Percentiles rank a stretch among this genome's conserved stretches.
These are phyloP conservation scores for Lycodopsis pacificus DNA, from an alignment of 2,797 vertebrate species.

Conservation along the genomic window DNA sequence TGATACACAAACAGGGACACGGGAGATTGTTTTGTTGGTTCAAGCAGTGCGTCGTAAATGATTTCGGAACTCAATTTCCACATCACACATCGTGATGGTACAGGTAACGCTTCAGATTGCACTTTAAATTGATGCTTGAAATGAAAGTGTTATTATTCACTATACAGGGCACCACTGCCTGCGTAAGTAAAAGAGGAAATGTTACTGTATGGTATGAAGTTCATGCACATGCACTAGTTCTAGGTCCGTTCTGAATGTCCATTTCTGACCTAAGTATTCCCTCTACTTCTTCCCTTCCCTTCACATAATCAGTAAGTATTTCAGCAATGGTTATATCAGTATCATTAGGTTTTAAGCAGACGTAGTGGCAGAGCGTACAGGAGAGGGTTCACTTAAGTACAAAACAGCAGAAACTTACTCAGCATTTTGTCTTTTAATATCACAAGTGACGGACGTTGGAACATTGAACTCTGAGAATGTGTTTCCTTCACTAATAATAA, in stretches of 20 bases:
- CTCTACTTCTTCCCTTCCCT: background rate
- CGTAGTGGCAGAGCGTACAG: background rate
- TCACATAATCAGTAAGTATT: too few relatives aligned
- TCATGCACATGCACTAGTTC: background rate
- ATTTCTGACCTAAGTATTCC: background rate
- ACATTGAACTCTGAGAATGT: conserved; percentile 19
- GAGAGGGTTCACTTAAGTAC: conserved; percentile 17
- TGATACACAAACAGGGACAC: background rate
- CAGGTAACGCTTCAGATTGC: background rate
- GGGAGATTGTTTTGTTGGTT: background rate
- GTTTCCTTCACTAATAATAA: conserved; percentile 55
- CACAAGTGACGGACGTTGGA: conserved; percentile 3
- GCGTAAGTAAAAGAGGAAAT: background rate
- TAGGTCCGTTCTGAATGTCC: background rate
- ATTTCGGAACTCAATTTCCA: background rate
- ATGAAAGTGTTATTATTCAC: background rate
- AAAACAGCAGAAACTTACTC: conserved; percentile 21
- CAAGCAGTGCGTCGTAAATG: background rate
- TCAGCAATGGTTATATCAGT: conserved; percentile 1
- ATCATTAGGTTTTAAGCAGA: conserved; percentile 13
- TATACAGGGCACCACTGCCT: background rate
- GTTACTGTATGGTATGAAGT: background rate
- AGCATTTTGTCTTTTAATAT: conserved; percentile 23
- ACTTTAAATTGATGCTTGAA: background rate
- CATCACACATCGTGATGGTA: background rate